phyloP scores from a whole-genome alignment of 2,113 vertebrate genomes.

The Bubo scandiacus region DNA sequence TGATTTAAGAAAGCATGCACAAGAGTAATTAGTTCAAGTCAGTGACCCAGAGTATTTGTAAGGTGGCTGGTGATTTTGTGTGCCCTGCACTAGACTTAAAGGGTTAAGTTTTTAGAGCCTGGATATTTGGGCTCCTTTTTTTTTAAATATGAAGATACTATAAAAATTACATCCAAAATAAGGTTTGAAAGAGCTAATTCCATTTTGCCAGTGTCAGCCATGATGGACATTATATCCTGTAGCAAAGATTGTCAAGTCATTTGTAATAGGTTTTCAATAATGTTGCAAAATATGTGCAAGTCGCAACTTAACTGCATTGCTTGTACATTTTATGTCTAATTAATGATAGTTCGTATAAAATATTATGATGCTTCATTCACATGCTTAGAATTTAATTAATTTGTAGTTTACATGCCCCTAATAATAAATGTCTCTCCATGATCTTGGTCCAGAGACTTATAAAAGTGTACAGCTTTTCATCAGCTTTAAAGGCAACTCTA shows the following conservation, averaged over 20 bases:
- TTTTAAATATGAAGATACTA: neutral
- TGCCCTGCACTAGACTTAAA: neutral
- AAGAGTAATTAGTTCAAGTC: neutral
- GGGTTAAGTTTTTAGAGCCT: neutral
- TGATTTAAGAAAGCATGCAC: neutral
- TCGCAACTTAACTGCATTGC: neutral
- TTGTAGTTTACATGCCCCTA: neutral
- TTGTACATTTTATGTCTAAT: neutral
- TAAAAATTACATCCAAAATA: neutral
- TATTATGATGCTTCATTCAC: neutral
- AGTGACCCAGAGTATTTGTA: neutral
- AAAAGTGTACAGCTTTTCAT: slow-evolving; percentile 5
- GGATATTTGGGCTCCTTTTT: neutral
- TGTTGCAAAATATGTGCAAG: neutral
- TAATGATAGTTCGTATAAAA: slow-evolving; percentile 32
- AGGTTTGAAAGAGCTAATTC: neutral
- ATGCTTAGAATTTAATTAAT: slow-evolving; percentile 6
- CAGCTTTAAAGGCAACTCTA: neutral
- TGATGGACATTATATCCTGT: neutral
- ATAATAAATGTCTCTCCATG: neutral
- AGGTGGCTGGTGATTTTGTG: neutral
- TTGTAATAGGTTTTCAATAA: neutral
- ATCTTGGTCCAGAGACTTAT: neutral
- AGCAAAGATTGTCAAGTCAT: neutral
- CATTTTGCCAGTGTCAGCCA: neutral